These are phyloP conservation scores for Melanaphis sacchari DNA, from an alignment of 1,140 invertebrate species.

Conservation along the genomic window DNA sequence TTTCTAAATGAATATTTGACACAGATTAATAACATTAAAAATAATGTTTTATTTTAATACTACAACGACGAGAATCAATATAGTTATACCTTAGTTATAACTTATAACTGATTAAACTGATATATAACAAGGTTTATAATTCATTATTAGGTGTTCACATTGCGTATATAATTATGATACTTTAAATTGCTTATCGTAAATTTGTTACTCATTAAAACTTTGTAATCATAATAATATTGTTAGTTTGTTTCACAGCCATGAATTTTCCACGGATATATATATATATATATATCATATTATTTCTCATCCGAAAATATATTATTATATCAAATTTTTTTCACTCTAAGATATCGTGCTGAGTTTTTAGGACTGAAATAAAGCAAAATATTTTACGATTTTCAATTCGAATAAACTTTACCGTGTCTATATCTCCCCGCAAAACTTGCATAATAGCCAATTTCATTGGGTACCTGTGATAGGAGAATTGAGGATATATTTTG, in stretches of 20 bases:
- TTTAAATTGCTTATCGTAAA: not conserved
- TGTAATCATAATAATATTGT: not conserved
- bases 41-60: too few species aligned
- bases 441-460: slow-evolving; percentile 40
- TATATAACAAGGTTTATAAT: not conserved
- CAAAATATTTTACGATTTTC: slow-evolving; percentile 23
- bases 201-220: not conserved
- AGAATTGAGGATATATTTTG: slow-evolving; percentile 17
- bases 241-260: not conserved
- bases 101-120: not conserved
- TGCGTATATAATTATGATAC: not conserved
- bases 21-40: too few species aligned
- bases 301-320: not conserved
- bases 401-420: not conserved
- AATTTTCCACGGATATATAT: not conserved
- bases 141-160: not conserved
- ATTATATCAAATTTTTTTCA: not conserved
- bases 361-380: not conserved
- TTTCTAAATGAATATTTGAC: too few species aligned
- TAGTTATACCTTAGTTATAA: not conserved
- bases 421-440: not conserved
- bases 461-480: slow-evolving; percentile 13
- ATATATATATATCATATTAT: not conserved
- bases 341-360: not conserved
- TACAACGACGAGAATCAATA: not conserved